Percentiles rank a stretch among this genome's conserved stretches.
Conservation (phyloP, 2,113 vertebrate species). For the Cnemophilus loriae region DNA sequence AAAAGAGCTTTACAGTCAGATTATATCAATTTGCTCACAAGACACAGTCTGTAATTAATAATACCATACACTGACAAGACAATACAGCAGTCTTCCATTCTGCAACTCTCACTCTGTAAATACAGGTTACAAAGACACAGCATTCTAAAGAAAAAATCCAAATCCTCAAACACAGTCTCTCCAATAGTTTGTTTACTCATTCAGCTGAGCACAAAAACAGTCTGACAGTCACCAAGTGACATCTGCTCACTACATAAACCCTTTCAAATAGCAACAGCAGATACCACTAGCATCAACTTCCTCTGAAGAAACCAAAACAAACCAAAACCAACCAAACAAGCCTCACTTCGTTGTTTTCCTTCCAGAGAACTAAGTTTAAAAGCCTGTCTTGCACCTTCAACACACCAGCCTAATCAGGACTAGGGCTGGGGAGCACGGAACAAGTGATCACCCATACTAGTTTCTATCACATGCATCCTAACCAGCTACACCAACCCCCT, state of each 20-base stretch:
- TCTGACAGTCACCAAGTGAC: neutral
- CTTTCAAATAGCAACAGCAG: neutral
- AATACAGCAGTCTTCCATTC: neutral
- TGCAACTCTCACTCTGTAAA: neutral
- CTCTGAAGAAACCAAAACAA: neutral
- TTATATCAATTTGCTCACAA: neutral
- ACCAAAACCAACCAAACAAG: neutral
- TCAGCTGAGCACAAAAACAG: neutral
- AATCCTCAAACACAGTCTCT: neutral
- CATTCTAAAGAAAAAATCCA: neutral
- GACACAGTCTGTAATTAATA: neutral
- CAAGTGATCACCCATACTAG: neutral
- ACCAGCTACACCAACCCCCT: neutral
- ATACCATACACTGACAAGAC: neutral
- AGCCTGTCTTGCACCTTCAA: neutral
- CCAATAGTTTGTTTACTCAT: neutral
- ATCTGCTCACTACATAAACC: neutral
- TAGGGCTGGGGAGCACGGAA: neutral
- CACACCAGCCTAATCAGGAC: neutral
- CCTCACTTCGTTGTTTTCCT: neutral
- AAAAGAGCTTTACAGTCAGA: neutral
- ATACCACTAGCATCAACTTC: neutral
- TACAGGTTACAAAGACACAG: neutral
- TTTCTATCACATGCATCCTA: neutral
- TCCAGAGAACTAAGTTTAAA: neutral